These are phyloP conservation scores for Myiagra hebetior DNA, from an alignment of 2,113 vertebrate species.

Conservation along the genomic window DNA sequence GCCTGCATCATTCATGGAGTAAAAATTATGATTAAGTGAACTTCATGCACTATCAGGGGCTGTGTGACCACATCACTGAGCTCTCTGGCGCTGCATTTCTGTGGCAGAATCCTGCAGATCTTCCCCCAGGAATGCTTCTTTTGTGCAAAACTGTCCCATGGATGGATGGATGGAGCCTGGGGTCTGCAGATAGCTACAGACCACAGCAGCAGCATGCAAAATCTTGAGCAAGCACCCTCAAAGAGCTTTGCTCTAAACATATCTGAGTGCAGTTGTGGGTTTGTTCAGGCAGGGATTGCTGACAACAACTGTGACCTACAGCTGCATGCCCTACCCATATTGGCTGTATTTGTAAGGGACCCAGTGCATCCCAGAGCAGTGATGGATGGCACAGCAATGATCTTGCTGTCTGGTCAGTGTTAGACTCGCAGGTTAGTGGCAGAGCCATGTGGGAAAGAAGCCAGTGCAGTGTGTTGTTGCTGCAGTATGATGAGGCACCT, in stretches of 20 bases:
- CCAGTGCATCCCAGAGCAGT: neutral
- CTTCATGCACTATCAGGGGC: neutral
- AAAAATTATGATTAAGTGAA: neutral
- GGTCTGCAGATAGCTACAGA: neutral
- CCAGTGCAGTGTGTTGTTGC: neutral
- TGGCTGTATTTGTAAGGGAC: neutral
- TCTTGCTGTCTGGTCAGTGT: neutral
- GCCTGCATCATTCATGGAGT: neutral
- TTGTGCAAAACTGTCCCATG: neutral
- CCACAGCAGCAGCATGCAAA: neutral
- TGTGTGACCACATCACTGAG: neutral
- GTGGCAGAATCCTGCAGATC: neutral
- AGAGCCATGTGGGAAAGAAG: neutral
- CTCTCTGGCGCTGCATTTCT: neutral
- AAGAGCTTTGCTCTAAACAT: neutral
- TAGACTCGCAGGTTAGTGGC: rapidly evolving
- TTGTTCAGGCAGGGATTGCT: neutral
- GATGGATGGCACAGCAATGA: neutral
- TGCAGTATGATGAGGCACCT: neutral
- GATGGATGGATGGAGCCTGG: neutral
- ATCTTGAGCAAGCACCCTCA: neutral
- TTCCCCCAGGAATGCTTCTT: neutral
- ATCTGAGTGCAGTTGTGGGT: neutral
- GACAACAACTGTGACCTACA: neutral
- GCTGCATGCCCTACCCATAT: neutral